Evolutionary conservation across 2,888 invertebrate species (phyloP).

Genomic region (Archaeoteleia sp.): DNA sequence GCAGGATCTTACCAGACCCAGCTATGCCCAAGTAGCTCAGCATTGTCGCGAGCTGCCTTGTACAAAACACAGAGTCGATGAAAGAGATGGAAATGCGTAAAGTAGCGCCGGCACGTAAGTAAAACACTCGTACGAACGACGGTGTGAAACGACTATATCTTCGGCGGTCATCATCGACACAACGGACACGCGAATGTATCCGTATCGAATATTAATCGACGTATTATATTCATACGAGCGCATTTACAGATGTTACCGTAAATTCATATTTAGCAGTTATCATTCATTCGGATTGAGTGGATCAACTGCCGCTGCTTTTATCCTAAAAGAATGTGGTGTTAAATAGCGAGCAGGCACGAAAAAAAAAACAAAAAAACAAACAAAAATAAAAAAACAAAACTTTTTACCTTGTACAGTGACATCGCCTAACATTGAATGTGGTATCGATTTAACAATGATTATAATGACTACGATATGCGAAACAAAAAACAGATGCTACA

Average conservation of each 20-base stretch:
- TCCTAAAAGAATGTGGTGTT: constrained; percentile 59
- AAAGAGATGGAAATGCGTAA: constrained; percentile 72
- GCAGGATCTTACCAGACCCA: constrained; percentile 73
- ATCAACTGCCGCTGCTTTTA: constrained; percentile 65
- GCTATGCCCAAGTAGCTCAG: constrained; percentile 75
- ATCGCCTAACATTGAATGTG: constrained; percentile 70
- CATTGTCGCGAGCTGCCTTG: constrained; percentile 73
- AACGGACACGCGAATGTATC: constrained; percentile 52
- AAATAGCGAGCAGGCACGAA: constrained; percentile 59
- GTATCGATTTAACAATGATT: constrained; percentile 57
- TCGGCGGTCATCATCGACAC: constrained; percentile 44
- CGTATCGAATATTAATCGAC: constrained; percentile 54
- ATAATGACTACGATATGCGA: constrained; percentile 23
- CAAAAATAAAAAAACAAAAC: constrained; percentile 57
- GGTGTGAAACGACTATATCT: constrained; percentile 47
- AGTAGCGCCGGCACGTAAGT: constrained; percentile 63
- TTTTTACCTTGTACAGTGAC: constrained; percentile 75
- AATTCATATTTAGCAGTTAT: constrained; percentile 69
- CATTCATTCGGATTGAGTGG: constrained; percentile 66
- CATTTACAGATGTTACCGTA: constrained; percentile 68
- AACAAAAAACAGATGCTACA: constrained; percentile 36
- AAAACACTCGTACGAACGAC: constrained; percentile 50
- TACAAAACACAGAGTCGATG: constrained; percentile 73
- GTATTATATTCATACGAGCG: constrained; percentile 58
- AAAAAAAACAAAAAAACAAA: constrained; percentile 53